Base-by-base conservation (phyloP, 2,888 invertebrate genomes). In the Caradrina clavipalpis region DNA sequence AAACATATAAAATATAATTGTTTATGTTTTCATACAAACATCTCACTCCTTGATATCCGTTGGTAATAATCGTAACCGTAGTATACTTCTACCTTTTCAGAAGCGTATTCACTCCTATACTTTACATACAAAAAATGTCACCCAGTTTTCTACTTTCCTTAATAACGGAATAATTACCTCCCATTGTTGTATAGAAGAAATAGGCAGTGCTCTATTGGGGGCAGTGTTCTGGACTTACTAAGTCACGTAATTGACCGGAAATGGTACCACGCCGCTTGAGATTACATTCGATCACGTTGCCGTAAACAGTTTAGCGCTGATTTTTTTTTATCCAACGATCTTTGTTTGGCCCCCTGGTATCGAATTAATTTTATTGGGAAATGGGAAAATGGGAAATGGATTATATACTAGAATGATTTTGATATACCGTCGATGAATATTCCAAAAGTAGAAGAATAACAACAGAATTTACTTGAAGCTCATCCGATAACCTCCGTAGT, bases 221-320 rank as follows among this genome's bases (percentile, higher is more conserved):
- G 71, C 83, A 84, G 85, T 88, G 85, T 85, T 87, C 87, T 86
- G 83, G 86, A 87, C 86, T 89, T 89, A 78, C 89, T 88, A 90
- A 90, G 90, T 90, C 92, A 91, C 91, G 92, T 92, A 91, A 93
- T 93, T 92, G 92, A 85, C 82, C 89, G 92, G 92, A 93, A 92
- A 91, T 91, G 89, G 92, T 87, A 89, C 89, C 89, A 88, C 88
- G 88, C 88, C 88, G 86, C 80, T 85, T 87, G 86, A 88, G 90
- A 92, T 92, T 91, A 91, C 91, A 88, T 91, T 90, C 92, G 91
- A 92, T 92, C 92, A 92, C 92, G 92, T 92, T 82, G 82, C 76
- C 86, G 89, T 93, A 92, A 92, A 92, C 92, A 89, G 92, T 91
- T 93, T 93, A 92, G 89, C 87, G 86, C 82, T 76, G 92, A 90